A percentile compares a stretch with the other conserved stretches of the same genome.
These are phyloP conservation scores for Brienomyrus brachyistius DNA, from an alignment of 2,113 vertebrate genomes.

Conservation along the genomic window DNA sequence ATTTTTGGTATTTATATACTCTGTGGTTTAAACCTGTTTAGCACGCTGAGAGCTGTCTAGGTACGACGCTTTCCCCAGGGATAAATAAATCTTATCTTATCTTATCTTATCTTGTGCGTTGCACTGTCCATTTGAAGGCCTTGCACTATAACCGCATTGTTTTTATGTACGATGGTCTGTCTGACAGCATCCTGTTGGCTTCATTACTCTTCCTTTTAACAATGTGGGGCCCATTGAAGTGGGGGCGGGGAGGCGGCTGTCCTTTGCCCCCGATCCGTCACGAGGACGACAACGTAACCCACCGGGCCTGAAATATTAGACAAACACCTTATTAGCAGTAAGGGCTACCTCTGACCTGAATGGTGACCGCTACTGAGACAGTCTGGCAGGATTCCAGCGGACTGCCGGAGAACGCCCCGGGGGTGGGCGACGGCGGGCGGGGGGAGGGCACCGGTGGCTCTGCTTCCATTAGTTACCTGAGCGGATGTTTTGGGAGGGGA, in stretches of 20 bases:
- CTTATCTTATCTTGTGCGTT: background rate
- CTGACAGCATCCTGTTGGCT: background rate
- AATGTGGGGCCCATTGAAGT: background rate
- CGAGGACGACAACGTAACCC: background rate
- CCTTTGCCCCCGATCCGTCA: background rate
- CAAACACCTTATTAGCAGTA: background rate
- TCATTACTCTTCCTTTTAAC: background rate
- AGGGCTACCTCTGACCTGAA: background rate
- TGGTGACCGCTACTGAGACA: background rate
- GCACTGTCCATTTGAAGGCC: background rate
- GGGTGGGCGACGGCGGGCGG: slow-evolving; percentile 25
- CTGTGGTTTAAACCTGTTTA: background rate
- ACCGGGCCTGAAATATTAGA: background rate
- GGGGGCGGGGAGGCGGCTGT: background rate
- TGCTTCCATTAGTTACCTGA: slow-evolving; percentile 46
- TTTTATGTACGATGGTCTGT: background rate
- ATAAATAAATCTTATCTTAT: background rate
- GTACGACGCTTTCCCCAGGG: background rate
- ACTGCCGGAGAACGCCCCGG: slow-evolving; percentile 33
- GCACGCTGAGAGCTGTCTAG: background rate
- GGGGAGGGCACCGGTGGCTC: slow-evolving; percentile 26
- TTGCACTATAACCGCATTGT: background rate
- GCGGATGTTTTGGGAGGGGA: slow-evolving; percentile 18
- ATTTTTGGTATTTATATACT: background rate
- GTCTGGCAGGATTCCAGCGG: background rate